Evolutionary conservation across 92 coral and sea anemone genomes (phyloP).

Genomic region (Phenganax subtilis): DNA sequence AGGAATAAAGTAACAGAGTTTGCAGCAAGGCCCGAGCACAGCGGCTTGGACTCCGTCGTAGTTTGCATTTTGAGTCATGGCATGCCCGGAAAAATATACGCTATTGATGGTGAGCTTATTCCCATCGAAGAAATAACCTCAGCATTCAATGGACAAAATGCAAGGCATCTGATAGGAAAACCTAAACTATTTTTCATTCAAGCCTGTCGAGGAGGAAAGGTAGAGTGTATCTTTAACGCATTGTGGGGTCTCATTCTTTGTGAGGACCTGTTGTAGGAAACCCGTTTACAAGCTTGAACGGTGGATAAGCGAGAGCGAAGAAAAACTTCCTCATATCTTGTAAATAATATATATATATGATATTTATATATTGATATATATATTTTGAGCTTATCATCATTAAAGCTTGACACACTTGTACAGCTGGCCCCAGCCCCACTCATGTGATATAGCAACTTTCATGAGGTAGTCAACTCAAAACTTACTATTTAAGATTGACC

Average conservation of each 20-base stretch:
- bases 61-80: slow-evolving; percentile 96
- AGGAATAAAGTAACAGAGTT: slow-evolving; percentile 58
- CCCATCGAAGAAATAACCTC: slow-evolving; percentile 63
- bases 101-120: slow-evolving; percentile 79
- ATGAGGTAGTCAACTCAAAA: too few species aligned
- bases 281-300: too few species aligned
- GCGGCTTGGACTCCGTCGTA: slow-evolving; percentile 67
- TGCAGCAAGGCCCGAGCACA: slow-evolving; percentile 68
- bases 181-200: slow-evolving; percentile 92
- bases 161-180: slow-evolving; percentile 81
- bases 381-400: too few species aligned
- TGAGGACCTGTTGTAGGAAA: too few species aligned
- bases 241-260: too few species aligned
- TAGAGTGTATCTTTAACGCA: neutral
- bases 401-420: too few species aligned
- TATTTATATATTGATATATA: too few species aligned
- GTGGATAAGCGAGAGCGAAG: too few species aligned
- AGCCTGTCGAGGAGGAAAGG: slow-evolving; percentile 86
- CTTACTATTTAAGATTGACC: slow-evolving; percentile 53
- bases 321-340: too few species aligned
- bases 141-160: slow-evolving; percentile 79
- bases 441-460: too few species aligned
- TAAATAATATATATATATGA: too few species aligned
- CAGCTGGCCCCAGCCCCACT: too few species aligned
- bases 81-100: slow-evolving; percentile 75